These are phyloP conservation scores for Accipiter fasciatus DNA, from an alignment of 2,797 vertebrate genomes.

Conservation along the genomic window DNA sequence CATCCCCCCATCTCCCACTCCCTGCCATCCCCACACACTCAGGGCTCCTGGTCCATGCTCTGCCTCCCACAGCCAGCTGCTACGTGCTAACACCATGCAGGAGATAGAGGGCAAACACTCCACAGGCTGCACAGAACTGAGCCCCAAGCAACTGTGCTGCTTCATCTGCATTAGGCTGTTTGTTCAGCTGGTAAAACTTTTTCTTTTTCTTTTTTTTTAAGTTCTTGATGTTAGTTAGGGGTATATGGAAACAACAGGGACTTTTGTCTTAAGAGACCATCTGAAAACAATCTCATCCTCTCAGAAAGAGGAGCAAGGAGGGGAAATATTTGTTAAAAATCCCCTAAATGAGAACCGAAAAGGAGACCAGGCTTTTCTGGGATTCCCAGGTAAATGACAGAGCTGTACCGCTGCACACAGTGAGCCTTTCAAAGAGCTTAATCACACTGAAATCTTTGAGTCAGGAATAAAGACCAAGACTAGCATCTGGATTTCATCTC, in stretches of 20 bases:
- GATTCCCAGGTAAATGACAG: slow-evolving; percentile 19
- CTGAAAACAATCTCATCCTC: neutral
- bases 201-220: neutral
- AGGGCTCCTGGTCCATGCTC: neutral
- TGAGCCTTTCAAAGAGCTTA: neutral
- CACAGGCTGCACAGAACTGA: neutral
- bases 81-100: neutral
- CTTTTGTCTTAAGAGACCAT: neutral
- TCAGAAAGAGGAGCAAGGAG: neutral
- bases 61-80: accelerated
- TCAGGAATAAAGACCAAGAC: neutral
- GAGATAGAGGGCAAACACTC: neutral
- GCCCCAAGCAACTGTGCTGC: neutral
- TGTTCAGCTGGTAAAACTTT: neutral
- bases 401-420: neutral
- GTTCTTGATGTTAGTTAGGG: neutral
- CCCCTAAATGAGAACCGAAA: neutral
- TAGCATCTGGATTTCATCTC: neutral
- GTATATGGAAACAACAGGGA: neutral
- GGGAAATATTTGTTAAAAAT: neutral
- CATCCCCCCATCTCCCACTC: too few species aligned
- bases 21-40: neutral
- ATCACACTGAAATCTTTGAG: neutral
- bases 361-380: neutral
- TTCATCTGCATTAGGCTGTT: neutral